Evolutionary conservation across 1,140 invertebrate genomes (phyloP), one percentile per base, ranked within the genome.

Genomic region (Zaprionus taronus): DNA sequence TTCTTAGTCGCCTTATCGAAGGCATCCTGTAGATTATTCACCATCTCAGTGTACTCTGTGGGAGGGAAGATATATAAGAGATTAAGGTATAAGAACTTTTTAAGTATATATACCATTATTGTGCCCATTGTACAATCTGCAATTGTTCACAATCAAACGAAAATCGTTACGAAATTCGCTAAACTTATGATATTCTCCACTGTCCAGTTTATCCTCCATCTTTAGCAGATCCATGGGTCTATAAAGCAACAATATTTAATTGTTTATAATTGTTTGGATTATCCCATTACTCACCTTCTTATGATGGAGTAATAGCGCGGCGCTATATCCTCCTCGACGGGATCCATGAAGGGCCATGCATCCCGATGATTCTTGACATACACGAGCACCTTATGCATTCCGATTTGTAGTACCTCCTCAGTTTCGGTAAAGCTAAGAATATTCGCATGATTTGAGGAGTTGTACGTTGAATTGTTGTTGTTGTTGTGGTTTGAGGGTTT

Each of bases 261-360:
- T 0, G n/a, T 34, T 6, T 20, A 14, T 15, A 15, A 51, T 31
- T 20, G 17, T 0, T 53, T 7, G 2, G 11, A 14, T 6, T 24
- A 51, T 34, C 4, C 17, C 9, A 34, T 47, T 4, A 79, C 76
- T 58, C 15, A 93, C 92, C 92, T 94, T 66, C 95, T 94, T 74
- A 96, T 96, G 5, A 96, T 95, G 2, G 95, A 94, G 87, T 97
- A 96, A 92, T 98, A 98, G 91, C 97, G 96, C 1, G 98, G 98
- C 1, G 97, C 97, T 91, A 97, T 97, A 83, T 97, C 96, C 92
- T 98, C 97, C 66, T 98, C 97, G 1, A 99, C 97, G 4, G 97
- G 96, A 92, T 98, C 96, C 80, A 96, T 94, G 93, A 98, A 98
- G 2, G 97, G 97, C 97, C 97, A 98, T 4, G 97, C 97, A 93